Percentiles rank a stretch among this genome's conserved stretches.
These are phyloP conservation scores for Epinephelus moara DNA, from an alignment of 2,113 vertebrate species.

Conservation along the genomic window DNA sequence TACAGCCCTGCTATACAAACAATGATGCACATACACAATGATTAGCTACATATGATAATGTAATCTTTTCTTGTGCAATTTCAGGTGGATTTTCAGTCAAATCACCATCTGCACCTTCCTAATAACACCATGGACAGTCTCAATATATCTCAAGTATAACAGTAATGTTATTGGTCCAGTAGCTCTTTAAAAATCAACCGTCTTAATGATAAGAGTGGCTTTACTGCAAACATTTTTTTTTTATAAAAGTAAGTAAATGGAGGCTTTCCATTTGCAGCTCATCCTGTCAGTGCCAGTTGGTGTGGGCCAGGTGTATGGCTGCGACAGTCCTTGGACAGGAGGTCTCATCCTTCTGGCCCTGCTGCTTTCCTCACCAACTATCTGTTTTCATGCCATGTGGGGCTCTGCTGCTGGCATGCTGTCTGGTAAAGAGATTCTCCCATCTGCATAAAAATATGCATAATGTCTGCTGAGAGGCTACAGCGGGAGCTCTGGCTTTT, in stretches of 20 bases:
- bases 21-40: not conserved
- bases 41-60: not conserved
- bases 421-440: constrained; percentile 79
- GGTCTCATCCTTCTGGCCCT: constrained; percentile 86
- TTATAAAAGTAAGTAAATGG: constrained; percentile 5
- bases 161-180: not conserved
- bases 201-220: not conserved
- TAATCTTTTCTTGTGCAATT: not conserved
- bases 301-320: constrained; percentile 88
- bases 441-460: constrained; percentile 49
- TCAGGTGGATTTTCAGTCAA: constrained; percentile 67
- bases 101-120: constrained; percentile 27
- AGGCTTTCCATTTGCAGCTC: constrained; percentile 73
- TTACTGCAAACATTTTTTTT: not conserved
- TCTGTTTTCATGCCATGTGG: constrained; percentile 84
- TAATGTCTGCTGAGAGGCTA: constrained; percentile 9
- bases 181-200: not conserved
- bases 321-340: constrained; percentile 88
- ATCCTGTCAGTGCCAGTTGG: constrained; percentile 85
- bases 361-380: constrained; percentile 87
- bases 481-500: not conserved
- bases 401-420: constrained; percentile 86
- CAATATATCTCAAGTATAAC: constrained; percentile 80
- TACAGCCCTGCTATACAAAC: not conserved
- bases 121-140: constrained; percentile 81